Percentiles rank a stretch among this genome's conserved stretches.
These are phyloP conservation scores for Endotricha flammealis DNA, from an alignment of 2,888 invertebrate genomes.

Conservation along the genomic window DNA sequence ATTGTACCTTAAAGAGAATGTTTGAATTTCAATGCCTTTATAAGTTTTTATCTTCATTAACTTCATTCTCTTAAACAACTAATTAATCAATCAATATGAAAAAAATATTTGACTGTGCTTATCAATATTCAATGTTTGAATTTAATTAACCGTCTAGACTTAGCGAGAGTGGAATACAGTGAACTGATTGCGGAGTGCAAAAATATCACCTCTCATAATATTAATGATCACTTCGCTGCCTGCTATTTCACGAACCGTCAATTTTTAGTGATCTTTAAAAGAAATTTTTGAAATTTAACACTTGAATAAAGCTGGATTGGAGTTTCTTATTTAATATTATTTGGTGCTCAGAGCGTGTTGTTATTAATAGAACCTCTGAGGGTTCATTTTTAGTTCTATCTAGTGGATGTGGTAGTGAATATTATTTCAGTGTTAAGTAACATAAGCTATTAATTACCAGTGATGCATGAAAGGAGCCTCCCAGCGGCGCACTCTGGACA, in stretches of 20 bases:
- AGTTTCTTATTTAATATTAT: conserved; percentile 7
- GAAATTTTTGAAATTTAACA: conserved; percentile 25
- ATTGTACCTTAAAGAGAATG: too few relatives aligned
- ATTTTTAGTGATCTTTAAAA: conserved; percentile 44
- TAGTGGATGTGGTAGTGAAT: too few relatives aligned
- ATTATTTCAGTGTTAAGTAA: too few relatives aligned
- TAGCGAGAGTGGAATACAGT: conserved; percentile 25
- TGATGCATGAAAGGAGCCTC: too few relatives aligned
- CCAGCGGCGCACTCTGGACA: too few relatives aligned
- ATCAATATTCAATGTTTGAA: conserved; percentile 39
- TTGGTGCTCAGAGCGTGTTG: too few relatives aligned
- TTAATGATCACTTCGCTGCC: conserved; percentile 29
- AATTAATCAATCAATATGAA: neutral
- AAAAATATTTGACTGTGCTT: conserved; percentile 18
- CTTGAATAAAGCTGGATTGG: conserved; percentile 1
- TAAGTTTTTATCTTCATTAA: too few relatives aligned
- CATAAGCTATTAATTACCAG: too few relatives aligned
- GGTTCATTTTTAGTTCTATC: too few relatives aligned
- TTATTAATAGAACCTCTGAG: too few relatives aligned
- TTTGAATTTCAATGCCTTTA: too few relatives aligned
- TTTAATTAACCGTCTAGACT: conserved; percentile 56
- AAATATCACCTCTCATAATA: conserved; percentile 16
- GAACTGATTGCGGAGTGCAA: conserved; percentile 21
- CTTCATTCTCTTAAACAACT: too few relatives aligned
- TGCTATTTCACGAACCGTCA: conserved; percentile 44